Conservation (phyloP, 2,113 vertebrate species). For the Eudyptes chrysolophus region DNA sequence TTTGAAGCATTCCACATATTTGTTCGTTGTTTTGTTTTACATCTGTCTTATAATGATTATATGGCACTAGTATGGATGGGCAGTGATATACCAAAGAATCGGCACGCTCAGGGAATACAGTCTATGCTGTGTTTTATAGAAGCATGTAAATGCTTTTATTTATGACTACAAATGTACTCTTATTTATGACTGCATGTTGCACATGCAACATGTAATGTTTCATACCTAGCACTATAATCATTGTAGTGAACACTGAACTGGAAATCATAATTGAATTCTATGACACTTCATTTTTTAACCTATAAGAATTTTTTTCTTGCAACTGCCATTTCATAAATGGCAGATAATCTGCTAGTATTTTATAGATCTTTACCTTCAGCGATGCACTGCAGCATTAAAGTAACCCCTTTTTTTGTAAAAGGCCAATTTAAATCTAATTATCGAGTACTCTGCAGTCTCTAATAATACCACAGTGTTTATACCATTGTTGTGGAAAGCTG, state of each 20-base stretch:
- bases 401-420: background rate
- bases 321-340: background rate
- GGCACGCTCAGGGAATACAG: background rate
- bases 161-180: background rate
- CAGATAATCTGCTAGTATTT: background rate
- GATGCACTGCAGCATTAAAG: background rate
- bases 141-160: background rate
- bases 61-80: background rate
- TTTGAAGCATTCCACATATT: background rate
- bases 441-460: background rate
- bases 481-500: background rate
- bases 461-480: background rate
- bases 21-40: background rate
- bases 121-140: background rate
- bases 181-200: background rate
- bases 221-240: background rate
- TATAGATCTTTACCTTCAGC: background rate
- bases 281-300: background rate
- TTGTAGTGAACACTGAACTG: background rate
- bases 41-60: background rate
- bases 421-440: conserved; percentile 2
- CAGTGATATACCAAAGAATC: background rate
- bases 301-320: background rate
- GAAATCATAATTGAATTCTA: background rate
- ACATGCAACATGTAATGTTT: background rate